Base-by-base conservation (phyloP, 2,797 vertebrate genomes). In the Hybognathus amarus region DNA sequence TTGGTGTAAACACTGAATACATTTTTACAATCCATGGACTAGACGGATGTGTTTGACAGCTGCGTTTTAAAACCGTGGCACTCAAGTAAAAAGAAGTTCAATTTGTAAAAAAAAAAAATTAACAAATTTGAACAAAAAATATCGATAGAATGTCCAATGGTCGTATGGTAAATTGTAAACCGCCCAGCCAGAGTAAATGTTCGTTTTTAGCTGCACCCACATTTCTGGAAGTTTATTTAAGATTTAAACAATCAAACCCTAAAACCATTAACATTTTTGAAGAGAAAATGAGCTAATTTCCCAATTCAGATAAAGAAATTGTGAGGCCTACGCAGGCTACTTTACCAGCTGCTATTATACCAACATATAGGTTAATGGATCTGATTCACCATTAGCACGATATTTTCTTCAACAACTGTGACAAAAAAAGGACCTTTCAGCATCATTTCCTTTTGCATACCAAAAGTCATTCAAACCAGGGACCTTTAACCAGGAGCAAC, bases 361-460 rank as follows among this genome's bases (percentile, higher is more conserved):
- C 91, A 54, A 87, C 89, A 90, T 91, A 92, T 87, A 87, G 90
- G 91, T 77, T 92, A 94, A 94, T 93, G 93, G 91, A 93, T 93
- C 93, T 94, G 94, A 95, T 94, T 95, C 93, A 92, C 93, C 93
- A 94, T 94, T 94, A 94, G 93, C 92, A 91, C 86, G 90, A 93
- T 94, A 94, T 94, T 95, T 94, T 94, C 92, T 89, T 83, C 88
- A 64, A 77, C 86, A 89, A 93, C 92, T 8, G 47, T 2, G 27
- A 93, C 92, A 93, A 93, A 93, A 93, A 88, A 70, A 84, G 85
- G 90, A 90, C 91, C 89, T 94, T 95, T 95, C 93, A 94, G 91
- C 86, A 89, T 90, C 89, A 83, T 91, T 93, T 93, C 93, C 89
- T 89, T 93, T 92, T 88, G 90, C 94, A 94, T 95, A 94, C 94